These are phyloP conservation scores for Struthio camelus DNA, from an alignment of 2,113 vertebrate species.

Conservation along the genomic window DNA sequence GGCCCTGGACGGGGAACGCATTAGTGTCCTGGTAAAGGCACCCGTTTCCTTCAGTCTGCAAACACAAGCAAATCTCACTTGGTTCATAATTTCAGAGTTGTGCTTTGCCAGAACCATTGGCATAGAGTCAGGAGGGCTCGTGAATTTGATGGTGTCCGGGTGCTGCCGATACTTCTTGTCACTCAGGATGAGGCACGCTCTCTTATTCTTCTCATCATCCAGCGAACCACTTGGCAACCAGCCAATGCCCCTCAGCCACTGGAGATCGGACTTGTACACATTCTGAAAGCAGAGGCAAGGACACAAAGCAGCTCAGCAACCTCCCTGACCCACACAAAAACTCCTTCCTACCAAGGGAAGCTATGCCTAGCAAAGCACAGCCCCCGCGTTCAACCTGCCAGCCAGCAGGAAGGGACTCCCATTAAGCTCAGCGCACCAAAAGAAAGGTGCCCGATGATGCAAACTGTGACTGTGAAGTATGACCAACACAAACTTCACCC, in stretches of 20 bases:
- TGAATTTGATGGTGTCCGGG: slow-evolving; percentile 81
- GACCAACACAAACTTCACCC: neutral
- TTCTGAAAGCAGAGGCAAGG: slow-evolving; percentile 59
- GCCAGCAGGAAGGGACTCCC: rapidly evolving
- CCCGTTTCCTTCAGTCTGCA: rapidly evolving
- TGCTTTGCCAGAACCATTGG: slow-evolving; percentile 83
- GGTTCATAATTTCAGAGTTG: slow-evolving; percentile 82
- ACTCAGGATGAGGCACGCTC: slow-evolving; percentile 79
- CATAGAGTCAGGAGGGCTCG: slow-evolving; percentile 77
- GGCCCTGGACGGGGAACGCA: rapidly evolving
- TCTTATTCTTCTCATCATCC: slow-evolving; percentile 83
- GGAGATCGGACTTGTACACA: slow-evolving; percentile 82
- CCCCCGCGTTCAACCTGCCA: rapidly evolving
- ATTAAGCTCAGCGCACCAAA: neutral
- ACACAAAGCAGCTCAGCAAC: neutral
- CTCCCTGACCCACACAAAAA: neutral
- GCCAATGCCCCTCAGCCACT: slow-evolving; percentile 82
- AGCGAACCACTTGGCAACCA: slow-evolving; percentile 82
- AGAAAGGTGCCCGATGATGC: neutral
- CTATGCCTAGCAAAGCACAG: rapidly evolving
- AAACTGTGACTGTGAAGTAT: neutral
- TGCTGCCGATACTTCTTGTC: slow-evolving; percentile 83
- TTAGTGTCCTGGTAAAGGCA: rapidly evolving
- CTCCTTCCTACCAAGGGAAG: rapidly evolving
- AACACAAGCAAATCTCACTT: slow-evolving; percentile 63